Evolutionary conservation across 2,113 vertebrate genomes (phyloP).

Genomic region (Nibea coibor): DNA sequence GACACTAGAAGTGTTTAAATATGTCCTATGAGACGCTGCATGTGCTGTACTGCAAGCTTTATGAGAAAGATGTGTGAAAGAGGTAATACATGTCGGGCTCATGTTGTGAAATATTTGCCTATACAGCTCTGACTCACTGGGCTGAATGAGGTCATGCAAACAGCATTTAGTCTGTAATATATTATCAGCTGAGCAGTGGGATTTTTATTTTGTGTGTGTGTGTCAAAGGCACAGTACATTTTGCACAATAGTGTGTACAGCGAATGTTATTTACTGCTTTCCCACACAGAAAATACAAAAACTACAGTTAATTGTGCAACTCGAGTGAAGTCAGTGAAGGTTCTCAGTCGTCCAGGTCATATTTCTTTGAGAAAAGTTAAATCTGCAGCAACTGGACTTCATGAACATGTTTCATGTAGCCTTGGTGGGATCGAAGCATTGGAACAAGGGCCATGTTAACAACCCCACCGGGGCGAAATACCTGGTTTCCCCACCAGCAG

Average conservation of each 20-base stretch:
- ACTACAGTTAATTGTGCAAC: neutral
- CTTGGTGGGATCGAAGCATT: no score
- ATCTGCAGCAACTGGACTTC: no score
- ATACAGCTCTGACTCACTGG: constrained; percentile 3
- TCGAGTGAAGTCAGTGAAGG: neutral
- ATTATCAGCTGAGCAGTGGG: neutral
- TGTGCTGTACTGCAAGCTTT: neutral
- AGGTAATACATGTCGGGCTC: neutral
- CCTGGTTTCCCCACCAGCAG: no score
- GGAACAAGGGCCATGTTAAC: no score
- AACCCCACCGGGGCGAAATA: no score
- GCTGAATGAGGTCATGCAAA: constrained; percentile 30
- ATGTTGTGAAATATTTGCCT: neutral
- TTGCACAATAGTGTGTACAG: neutral
- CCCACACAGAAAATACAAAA: neutral
- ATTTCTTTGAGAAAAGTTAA: no score
- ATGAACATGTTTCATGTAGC: no score
- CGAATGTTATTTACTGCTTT: neutral
- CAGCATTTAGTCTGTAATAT: neutral
- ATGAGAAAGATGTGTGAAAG: neutral
- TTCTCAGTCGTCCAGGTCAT: no score
- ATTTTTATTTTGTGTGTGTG: neutral
- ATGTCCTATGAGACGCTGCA: neutral
- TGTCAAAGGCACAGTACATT: neutral
- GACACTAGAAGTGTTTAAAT: neutral